Base-by-base conservation (phyloP, 2,888 invertebrate species). In the Drosophila testacea region DNA sequence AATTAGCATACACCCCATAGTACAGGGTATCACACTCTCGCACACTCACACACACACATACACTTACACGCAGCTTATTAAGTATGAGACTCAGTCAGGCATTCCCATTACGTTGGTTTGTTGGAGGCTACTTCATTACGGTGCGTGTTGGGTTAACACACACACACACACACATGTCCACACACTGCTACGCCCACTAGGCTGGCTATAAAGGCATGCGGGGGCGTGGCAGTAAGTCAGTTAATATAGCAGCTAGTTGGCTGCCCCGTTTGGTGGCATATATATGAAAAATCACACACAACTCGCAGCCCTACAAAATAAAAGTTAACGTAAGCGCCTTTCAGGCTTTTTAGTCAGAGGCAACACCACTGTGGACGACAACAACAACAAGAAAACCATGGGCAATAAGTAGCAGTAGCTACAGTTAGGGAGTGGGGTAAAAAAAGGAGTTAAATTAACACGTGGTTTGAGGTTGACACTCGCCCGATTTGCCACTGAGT, bases 181-280 rank as follows among this genome's bases (percentile, higher is more conserved):
- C 52, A 62, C 59, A 38, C 48, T 41, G 59, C 52, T 68, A 47
- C 55, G 62, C 42, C 74, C 52, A 28, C 32, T 38, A 46, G 59
- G 22, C 71, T 69, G 59, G 22, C 71, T 69, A 64, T 61, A 54
- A 73, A 69, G 73, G 69, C 32, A 65, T 63, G 77, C 50, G 69
- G 48, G 77, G 81, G 81, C 79, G 81, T 71, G 73, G 65, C 77
- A 64, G 83, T 84, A 84, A 84, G 83, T 86, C 83, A 86, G 83
- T 84, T 84, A 84, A 84, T 84, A 84, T 80, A 85, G 83, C 85
- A 82, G 83, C 85, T 82, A 83, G 82, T 83, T 82, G 80, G 85
- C 75, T 73, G 69, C 64, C 68, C 63, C 39, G 68, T 64, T 72
- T 69, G 81, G 69, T 69, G 82, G 65, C 77, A 81, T 66, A 72